These are phyloP conservation scores for Eurois occulta DNA, from an alignment of 2,888 invertebrate genomes.

Conservation along the genomic window DNA sequence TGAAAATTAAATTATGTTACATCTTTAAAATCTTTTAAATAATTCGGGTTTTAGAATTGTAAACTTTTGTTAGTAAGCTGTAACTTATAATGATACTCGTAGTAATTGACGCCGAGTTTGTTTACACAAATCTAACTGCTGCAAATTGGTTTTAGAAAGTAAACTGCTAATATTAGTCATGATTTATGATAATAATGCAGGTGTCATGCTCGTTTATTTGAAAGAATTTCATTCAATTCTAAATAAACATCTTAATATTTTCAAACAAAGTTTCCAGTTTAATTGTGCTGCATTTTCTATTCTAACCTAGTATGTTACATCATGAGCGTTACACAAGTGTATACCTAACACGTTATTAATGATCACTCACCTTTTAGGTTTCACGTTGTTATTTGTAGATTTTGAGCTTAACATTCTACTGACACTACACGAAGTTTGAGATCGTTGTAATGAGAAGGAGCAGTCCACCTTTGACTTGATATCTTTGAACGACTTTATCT, in stretches of 20 bases:
- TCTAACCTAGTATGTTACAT: conserved; percentile 14
- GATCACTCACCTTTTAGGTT: conserved; percentile 86
- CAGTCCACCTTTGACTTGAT: conserved; percentile 96
- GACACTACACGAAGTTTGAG: conserved; percentile 88
- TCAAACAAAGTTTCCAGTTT: background rate
- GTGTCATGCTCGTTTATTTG: conserved; percentile 20
- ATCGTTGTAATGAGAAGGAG: conserved; percentile 87
- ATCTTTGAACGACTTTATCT: conserved; percentile 94
- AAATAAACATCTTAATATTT: background rate
- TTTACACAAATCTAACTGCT: conserved; percentile 25
- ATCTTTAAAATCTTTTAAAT: too few species aligned
- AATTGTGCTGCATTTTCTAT: conserved; percentile 18
- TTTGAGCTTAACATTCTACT: conserved; percentile 87
- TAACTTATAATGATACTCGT: background rate
- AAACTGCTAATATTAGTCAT: conserved; percentile 15
- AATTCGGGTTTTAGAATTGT: too few species aligned
- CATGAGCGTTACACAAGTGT: conserved; percentile 12
- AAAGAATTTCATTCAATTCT: conserved; percentile 16
- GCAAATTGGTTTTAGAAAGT: conserved; percentile 18
- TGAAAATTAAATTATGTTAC: too few species aligned
- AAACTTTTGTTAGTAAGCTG: too few species aligned
- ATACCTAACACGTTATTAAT: background rate
- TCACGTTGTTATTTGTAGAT: conserved; percentile 83
- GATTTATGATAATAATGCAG: conserved; percentile 1
- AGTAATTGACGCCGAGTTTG: conserved; percentile 5